phyloP scores from a whole-genome alignment of 1,140 invertebrate genomes.

The Prorops nasuta region DNA sequence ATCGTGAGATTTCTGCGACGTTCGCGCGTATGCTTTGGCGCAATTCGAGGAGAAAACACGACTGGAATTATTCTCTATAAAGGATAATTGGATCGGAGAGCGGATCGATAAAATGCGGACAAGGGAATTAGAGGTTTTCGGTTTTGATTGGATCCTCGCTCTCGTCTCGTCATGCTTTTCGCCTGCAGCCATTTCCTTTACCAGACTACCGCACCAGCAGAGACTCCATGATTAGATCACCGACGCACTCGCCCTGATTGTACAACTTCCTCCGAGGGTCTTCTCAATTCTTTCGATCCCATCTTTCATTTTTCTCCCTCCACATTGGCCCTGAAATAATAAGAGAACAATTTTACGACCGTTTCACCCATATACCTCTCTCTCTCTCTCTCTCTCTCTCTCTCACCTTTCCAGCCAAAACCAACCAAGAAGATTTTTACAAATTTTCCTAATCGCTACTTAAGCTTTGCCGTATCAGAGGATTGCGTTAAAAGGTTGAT shows the following conservation, averaged over 20 bases:
- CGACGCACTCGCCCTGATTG: background rate
- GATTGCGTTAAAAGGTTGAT: no score
- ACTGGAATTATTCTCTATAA: no score
- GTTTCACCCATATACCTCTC: no score
- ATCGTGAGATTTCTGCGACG: no score
- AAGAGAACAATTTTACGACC: background rate
- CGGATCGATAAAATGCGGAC: background rate
- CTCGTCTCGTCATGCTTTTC: background rate
- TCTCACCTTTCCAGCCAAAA: no score
- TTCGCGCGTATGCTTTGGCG: no score
- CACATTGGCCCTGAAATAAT: constrained; percentile 5
- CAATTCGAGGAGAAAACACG: no score
- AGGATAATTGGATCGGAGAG: background rate
- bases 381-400: no score
- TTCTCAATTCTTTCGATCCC: background rate
- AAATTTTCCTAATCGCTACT: no score
- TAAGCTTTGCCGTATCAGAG: no score
- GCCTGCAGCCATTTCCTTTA: background rate
- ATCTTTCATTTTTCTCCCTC: background rate
- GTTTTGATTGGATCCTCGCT: background rate
- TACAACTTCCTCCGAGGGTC: background rate
- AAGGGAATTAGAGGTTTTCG: background rate
- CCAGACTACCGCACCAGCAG: background rate
- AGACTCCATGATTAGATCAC: constrained; percentile 4
- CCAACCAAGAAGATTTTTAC: no score